A percentile compares a stretch with the other conserved stretches of the same genome.
phyloP scores from a whole-genome alignment of 2,113 vertebrate genomes.

The Notarius quadriscutis region DNA sequence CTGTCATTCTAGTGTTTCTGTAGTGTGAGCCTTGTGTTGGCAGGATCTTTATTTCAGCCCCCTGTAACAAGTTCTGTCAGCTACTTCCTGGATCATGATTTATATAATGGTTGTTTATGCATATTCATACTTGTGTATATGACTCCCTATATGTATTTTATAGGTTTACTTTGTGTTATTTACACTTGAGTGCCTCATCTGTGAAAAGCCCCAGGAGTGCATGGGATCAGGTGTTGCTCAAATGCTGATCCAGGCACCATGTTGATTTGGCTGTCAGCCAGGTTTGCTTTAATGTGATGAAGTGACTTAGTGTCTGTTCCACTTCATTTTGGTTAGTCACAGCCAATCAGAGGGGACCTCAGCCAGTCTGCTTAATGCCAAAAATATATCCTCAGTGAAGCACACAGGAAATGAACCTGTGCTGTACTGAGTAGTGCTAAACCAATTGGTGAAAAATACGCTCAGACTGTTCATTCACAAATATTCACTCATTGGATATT shows the following conservation, averaged over 20 bases:
- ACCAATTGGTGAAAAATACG: not conserved
- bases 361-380: not conserved
- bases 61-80: not conserved
- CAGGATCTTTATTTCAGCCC: not conserved
- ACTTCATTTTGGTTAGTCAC: not conserved
- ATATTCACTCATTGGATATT: not conserved
- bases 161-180: not conserved
- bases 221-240: conserved; percentile 32
- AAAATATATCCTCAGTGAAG: not conserved
- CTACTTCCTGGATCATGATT: not conserved
- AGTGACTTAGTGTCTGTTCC: conserved; percentile 13
- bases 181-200: not conserved
- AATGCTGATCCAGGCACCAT: not conserved
- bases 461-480: no score
- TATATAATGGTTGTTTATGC: not conserved
- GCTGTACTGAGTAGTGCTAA: not conserved
- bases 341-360: not conserved
- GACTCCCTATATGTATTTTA: not conserved
- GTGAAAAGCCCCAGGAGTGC: conserved; percentile 21
- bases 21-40: not conserved
- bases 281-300: conserved; percentile 28
- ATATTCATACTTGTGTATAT: not conserved
- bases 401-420: not conserved
- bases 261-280: conserved; percentile 36
- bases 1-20: not conserved